Conservation (phyloP, 2,888 invertebrate genomes). For the Callimorpha dominula region DNA sequence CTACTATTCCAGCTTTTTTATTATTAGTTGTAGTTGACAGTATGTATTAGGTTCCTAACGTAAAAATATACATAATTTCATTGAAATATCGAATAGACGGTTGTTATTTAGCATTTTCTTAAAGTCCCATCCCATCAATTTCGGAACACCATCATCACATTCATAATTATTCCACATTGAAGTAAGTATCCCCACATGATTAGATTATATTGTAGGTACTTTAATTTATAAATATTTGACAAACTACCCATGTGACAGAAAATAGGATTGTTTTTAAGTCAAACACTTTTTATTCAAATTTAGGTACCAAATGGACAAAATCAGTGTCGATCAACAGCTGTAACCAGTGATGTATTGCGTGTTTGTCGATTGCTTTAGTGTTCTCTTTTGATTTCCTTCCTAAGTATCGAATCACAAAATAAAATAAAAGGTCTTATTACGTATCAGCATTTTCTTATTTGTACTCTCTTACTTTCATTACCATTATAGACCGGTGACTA, state of each 20-base stretch:
- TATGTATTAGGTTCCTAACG: neutral
- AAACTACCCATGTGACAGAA: too few relatives aligned
- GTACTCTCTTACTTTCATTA: neutral
- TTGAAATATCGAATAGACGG: neutral
- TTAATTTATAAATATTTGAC: too few relatives aligned
- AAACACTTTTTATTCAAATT: too few relatives aligned
- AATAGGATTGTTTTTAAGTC: too few relatives aligned
- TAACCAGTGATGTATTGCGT: too few relatives aligned
- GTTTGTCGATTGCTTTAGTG: neutral
- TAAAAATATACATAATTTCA: neutral
- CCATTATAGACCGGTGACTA: slow-evolving; percentile 4
- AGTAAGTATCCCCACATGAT: too few relatives aligned
- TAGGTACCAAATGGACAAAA: too few relatives aligned
- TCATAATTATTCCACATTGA: too few relatives aligned
- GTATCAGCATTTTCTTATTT: neutral
- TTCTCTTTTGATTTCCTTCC: neutral
- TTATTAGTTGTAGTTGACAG: neutral
- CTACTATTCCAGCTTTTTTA: neutral
- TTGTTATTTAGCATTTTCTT: neutral
- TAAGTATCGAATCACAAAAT: neutral
- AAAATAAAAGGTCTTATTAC: neutral
- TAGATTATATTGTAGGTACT: too few relatives aligned
- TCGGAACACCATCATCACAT: neutral
- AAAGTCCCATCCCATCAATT: neutral
- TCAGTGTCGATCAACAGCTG: too few relatives aligned